A percentile compares a stretch with the other conserved stretches of the same genome.
Conservation (phyloP, 2,888 invertebrate species). For the Scrobipalpa costella region DNA sequence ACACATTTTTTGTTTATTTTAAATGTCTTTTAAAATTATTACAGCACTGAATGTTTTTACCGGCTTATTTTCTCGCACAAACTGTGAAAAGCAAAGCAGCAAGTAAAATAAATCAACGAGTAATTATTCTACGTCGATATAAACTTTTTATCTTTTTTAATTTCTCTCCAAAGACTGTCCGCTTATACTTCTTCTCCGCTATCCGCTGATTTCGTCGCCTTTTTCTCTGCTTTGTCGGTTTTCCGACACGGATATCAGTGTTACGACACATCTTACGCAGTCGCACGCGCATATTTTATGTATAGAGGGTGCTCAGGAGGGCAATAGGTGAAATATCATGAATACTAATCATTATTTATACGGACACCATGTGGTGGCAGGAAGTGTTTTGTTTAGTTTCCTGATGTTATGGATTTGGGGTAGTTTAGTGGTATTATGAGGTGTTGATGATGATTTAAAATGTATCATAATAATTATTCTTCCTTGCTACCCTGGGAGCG, state of each 20-base stretch:
- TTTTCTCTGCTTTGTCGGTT: not conserved
- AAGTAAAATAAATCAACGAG: too few species aligned
- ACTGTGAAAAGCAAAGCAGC: too few species aligned
- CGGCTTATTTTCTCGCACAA: too few species aligned
- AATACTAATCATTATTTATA: not conserved
- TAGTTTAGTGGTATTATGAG: constrained; percentile 3
- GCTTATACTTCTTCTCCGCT: not conserved
- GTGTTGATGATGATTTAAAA: not conserved
- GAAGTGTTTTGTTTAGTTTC: constrained; percentile 14
- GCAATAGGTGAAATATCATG: constrained; percentile 14
- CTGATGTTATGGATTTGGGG: constrained; percentile 1
- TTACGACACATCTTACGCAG: constrained; percentile 14
- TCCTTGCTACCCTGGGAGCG: too few species aligned
- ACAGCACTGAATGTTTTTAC: too few species aligned
- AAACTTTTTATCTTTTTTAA: too few species aligned
- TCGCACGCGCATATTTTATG: constrained; percentile 15
- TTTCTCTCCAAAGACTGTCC: too few species aligned
- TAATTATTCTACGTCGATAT: too few species aligned
- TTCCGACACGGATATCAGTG: constrained; percentile 9
- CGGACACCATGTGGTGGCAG: not conserved
- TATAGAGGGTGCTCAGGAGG: constrained; percentile 5
- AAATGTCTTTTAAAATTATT: too few species aligned
- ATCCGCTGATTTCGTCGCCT: not conserved
- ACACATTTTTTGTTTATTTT: too few species aligned
- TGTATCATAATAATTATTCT: too few species aligned